Evolutionary conservation across 2,797 vertebrate genomes (phyloP).

Genomic region (Lates japonicus): DNA sequence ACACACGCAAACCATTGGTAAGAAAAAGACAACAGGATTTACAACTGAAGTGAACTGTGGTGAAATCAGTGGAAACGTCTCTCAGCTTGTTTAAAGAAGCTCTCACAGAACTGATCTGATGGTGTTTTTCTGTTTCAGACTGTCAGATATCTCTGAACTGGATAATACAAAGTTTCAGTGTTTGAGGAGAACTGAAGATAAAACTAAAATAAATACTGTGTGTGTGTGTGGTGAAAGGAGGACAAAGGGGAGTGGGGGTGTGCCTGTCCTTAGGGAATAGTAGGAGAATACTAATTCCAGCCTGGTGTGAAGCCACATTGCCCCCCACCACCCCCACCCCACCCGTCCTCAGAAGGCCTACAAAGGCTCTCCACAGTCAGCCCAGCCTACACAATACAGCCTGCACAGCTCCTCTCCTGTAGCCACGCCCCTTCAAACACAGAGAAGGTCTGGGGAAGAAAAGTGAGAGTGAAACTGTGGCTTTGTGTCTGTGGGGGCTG

Average conservation of each 20-base stretch:
- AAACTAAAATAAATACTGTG: not conserved
- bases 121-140: not conserved
- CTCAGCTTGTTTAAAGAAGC: too few species aligned
- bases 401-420: conserved; percentile 68
- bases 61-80: not conserved
- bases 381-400: conserved; percentile 82
- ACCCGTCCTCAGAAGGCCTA: conserved; percentile 64
- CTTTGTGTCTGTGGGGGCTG: conserved; percentile 59
- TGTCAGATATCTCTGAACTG: not conserved
- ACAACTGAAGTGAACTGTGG: not conserved
- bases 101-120: too few species aligned
- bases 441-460: conserved; percentile 52
- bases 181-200: not conserved
- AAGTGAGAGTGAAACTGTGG: conserved; percentile 69
- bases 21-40: not conserved
- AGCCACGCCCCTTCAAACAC: conserved; percentile 74
- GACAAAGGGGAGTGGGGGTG: conserved; percentile 80
- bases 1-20: not conserved
- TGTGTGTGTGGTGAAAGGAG: conserved; percentile 43
- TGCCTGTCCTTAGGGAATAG: conserved; percentile 80
- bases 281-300: conserved; percentile 88
- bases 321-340: conserved; percentile 47
- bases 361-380: conserved; percentile 83
- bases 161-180: not conserved
- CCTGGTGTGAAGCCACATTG: conserved; percentile 79